A percentile compares a stretch with the other conserved stretches of the same genome.
These are phyloP conservation scores for Prionailurus bengalensis DNA, from an alignment of 2,113 vertebrate genomes.

Conservation along the genomic window DNA sequence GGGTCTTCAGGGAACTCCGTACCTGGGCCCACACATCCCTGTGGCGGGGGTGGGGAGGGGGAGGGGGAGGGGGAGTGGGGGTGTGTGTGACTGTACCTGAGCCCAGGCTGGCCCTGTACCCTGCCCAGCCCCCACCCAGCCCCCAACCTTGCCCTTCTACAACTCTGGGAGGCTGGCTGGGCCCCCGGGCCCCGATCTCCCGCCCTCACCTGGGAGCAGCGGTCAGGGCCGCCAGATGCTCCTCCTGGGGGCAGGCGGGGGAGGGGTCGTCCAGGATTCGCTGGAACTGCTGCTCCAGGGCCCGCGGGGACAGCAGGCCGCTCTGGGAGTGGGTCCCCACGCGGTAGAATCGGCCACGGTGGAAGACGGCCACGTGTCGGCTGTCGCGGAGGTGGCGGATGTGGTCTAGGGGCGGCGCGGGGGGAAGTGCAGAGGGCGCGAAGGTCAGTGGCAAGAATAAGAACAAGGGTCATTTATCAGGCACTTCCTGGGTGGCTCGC, in stretches of 20 bases:
- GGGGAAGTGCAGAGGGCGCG: neutral
- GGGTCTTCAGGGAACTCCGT: slow-evolving; percentile 88
- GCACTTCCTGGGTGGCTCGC: neutral
- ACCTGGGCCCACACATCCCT: slow-evolving; percentile 93
- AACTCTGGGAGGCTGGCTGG: fast-evolving
- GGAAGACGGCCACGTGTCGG: slow-evolving; percentile 92
- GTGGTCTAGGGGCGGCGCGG: slow-evolving; percentile 84
- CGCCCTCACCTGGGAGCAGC: slow-evolving; percentile 91
- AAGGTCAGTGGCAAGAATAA: neutral
- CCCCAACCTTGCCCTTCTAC: neutral
- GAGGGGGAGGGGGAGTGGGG: neutral
- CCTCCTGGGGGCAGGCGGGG: slow-evolving; percentile 89
- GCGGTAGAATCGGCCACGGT: slow-evolving; percentile 93
- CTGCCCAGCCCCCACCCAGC: fast-evolving
- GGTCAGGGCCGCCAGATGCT: slow-evolving; percentile 91
- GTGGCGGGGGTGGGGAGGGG: neutral
- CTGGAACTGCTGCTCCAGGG: slow-evolving; percentile 94
- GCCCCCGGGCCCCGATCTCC: no score
- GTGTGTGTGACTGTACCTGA: neutral
- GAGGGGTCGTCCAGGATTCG: slow-evolving; percentile 91
- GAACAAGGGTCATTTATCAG: neutral
- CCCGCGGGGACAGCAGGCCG: slow-evolving; percentile 90
- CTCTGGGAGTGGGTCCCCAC: slow-evolving; percentile 88
- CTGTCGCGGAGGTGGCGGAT: slow-evolving; percentile 92
- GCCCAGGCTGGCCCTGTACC: neutral